phyloP scores from a whole-genome alignment of 2,888 invertebrate genomes.

The Cordilura impudica region DNA sequence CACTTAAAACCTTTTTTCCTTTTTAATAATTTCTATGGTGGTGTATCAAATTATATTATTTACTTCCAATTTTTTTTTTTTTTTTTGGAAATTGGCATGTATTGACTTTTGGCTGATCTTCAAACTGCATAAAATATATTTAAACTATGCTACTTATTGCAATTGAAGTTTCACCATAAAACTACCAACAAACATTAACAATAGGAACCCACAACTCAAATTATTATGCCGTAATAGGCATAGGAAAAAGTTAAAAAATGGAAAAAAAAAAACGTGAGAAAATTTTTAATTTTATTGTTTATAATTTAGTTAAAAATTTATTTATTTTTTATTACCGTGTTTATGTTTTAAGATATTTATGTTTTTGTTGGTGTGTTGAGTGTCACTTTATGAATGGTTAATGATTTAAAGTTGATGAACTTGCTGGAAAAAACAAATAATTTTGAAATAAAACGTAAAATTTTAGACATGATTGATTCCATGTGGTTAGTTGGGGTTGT shows the following conservation, averaged over 20 bases:
- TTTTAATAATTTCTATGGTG: background rate
- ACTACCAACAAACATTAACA: slow-evolving; percentile 1
- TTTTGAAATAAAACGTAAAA: background rate
- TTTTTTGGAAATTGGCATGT: slow-evolving; percentile 53
- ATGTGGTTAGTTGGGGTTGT: background rate
- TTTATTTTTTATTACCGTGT: slow-evolving; percentile 42
- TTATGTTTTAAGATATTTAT: background rate
- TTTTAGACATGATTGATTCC: background rate
- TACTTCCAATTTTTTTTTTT: background rate
- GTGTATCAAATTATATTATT: slow-evolving; percentile 3
- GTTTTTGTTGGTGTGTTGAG: background rate
- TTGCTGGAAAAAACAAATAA: background rate
- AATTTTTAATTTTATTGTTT: slow-evolving; percentile 55
- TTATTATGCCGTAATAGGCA: slow-evolving; percentile 55
- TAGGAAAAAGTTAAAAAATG: slow-evolving; percentile 53
- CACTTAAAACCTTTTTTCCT: background rate
- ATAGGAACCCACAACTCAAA: slow-evolving; percentile 33
- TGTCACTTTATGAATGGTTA: background rate
- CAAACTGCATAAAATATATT: background rate
- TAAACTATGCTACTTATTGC: background rate
- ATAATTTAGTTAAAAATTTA: slow-evolving; percentile 41
- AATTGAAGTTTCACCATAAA: slow-evolving; percentile 29
- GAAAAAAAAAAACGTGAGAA: slow-evolving; percentile 54
- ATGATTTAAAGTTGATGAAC: background rate
- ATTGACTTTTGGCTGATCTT: slow-evolving; percentile 56